Base-by-base conservation (phyloP, 1,140 invertebrate species). In the Phortica variegata region DNA sequence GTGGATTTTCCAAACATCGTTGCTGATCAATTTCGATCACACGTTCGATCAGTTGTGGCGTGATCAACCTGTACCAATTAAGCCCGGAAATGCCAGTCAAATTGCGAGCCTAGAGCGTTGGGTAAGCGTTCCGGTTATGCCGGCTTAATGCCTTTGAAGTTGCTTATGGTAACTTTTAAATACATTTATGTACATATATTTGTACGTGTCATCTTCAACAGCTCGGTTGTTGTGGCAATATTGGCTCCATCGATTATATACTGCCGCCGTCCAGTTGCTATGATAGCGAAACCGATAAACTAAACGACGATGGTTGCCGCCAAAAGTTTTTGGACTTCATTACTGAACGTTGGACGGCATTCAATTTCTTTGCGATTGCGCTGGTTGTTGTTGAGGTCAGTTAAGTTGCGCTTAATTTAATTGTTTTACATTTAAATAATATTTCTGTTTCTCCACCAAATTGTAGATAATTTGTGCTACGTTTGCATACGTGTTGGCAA, bases 201-300 rank as follows among this genome's bases (percentile, higher is more conserved):
- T 13, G 17, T 12, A 0, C 3, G 10, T 7, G 4, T 31, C 19
- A n/a, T n/a, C n/a, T 0, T 29, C 1, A 18, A 16, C 60, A 86
- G 84, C 65, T 84, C 26, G 43, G 80, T 20, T 88, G 86, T 56
- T 88, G 86, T 58, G 86, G 86, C 37, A 73, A 83, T 52, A 54
- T 70, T 9, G 61, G 76, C 12, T 58, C 77, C 0, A 32, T 45
- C 1, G 81, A 84, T 55, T 85, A 79, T 56, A 4, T 66, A 26
- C 61, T 66, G 26, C 61, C 65, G 1, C 71, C 58, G 2, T 77
- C 61, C 52, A 83, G 79, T 58, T 76, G 76, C 40, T 62, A 65
- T 21, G 61, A 75, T 15, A 49, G 51, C 13, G 29, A 54, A 13
- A 58, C 56, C 4, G 54, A 61, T 43, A 65, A 60, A 49, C 32